phyloP scores from a whole-genome alignment of 2,888 invertebrate genomes.

The Proisotoma minuta region DNA sequence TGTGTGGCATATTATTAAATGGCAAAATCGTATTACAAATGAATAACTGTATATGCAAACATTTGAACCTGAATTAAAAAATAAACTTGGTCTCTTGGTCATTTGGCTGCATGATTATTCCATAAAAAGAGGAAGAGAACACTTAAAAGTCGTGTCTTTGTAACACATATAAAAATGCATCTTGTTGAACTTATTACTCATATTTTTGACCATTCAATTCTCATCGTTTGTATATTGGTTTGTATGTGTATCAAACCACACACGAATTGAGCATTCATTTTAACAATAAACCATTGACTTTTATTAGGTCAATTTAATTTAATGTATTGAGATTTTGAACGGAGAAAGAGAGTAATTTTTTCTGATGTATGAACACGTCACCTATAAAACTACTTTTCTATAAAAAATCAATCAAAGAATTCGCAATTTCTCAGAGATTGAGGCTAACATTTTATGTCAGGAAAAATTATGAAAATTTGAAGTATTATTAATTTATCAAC shows the following conservation, averaged over 20 bases:
- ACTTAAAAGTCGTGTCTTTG: neutral
- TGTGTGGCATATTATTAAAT: neutral
- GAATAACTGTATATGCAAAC: conserved; percentile 9
- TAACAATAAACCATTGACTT: conserved; percentile 1
- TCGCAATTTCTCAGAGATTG: too few species aligned
- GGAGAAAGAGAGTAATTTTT: neutral
- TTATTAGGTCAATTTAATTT: neutral
- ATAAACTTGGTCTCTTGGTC: conserved; percentile 16
- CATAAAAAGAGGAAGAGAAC: neutral
- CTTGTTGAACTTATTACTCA: neutral
- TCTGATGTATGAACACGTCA: neutral
- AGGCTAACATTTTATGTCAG: too few species aligned
- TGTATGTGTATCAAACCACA: neutral
- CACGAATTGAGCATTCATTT: neutral
- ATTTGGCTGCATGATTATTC: conserved; percentile 4
- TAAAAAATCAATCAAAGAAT: too few species aligned
- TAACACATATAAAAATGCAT: neutral
- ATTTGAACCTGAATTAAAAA: neutral
- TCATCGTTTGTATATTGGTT: neutral
- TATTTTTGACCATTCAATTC: neutral
- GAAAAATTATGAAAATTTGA: too few species aligned
- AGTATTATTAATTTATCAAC: too few species aligned
- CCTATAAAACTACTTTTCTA: too few species aligned
- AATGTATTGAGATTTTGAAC: neutral
- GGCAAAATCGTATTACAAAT: neutral